Base-by-base conservation (phyloP, 2,113 vertebrate species). In the Rhabdomys dilectus region DNA sequence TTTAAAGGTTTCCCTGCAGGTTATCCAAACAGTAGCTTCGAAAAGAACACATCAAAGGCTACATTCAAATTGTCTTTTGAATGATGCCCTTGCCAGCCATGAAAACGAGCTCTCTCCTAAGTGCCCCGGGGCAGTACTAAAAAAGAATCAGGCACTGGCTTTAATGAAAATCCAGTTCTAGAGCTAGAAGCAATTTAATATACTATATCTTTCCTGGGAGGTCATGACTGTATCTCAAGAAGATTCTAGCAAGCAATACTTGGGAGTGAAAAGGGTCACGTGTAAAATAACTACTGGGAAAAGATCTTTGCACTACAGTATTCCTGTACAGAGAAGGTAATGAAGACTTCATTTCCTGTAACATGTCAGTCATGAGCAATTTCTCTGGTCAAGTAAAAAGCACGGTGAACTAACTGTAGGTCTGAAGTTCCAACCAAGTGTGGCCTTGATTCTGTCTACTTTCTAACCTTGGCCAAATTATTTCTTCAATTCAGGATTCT, bases 11-110 rank as follows among this genome's bases (percentile, higher is more conserved):
- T 95, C 72, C 85, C 86, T 94, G 42, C 22, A 96, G 58, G 62
- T 88, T 92, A 94, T 93, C 42, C 45, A 96, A 91, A 87, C 24
- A 90, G 48, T 81, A 92, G 21, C 48, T 94, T 81, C 82, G 58
- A 0, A 24, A 76, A 56, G 64, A 78, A 78, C 17, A 70, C 11
- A 64, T 91, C 96, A 96, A 93, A 91, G 66, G 6, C 51, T 66
- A 89, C 34, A 86, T 97, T 97, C 92, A 97, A 95, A 95, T 70
- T 87, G 66, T 87, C 92, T 80, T 97, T 95, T 95, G 90, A 97
- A 93, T 92, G 88, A 91, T 97, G 73, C 82, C 73, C 91, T 80
- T 87, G 88, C 48, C 77, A 93, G 72, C 29, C 86, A 89, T 95
- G 95, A 95, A 97, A 95, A 97, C 91, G 85, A 95, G 72, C 73